Evolutionary conservation across 2,797 vertebrate genomes (phyloP).

Genomic region (Anguilla obscura): DNA sequence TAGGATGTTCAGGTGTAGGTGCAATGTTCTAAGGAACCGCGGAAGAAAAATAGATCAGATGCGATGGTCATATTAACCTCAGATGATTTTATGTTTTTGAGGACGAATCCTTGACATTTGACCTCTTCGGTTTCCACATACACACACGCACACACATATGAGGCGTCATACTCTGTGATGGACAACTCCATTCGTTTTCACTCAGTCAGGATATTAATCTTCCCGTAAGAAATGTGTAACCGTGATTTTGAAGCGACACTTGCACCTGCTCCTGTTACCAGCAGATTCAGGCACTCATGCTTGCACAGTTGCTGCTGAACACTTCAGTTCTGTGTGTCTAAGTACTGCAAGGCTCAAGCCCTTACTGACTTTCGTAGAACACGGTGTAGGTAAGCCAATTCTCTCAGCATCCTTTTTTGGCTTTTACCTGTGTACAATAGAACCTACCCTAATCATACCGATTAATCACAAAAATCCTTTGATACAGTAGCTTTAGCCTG

Average conservation of each 20-base stretch:
- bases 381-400: neutral
- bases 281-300: neutral
- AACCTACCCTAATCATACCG: neutral
- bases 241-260: neutral
- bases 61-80: slow-evolving; percentile 37
- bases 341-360: neutral
- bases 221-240: neutral
- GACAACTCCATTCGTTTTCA: neutral
- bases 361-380: neutral
- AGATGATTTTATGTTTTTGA: slow-evolving; percentile 23
- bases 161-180: too few species aligned
- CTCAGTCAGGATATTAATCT: neutral
- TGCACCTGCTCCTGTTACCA: neutral
- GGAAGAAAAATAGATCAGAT: slow-evolving; percentile 17
- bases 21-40: slow-evolving; percentile 13
- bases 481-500: neutral
- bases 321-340: neutral
- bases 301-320: neutral
- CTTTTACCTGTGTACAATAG: neutral
- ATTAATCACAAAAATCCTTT: neutral
- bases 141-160: too few species aligned
- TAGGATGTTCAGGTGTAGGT: slow-evolving; percentile 23
- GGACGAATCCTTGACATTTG: neutral
- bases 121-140: neutral
- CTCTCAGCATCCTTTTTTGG: neutral